Conservation (phyloP, 2,797 vertebrate genomes). For the Chanos chanos region DNA sequence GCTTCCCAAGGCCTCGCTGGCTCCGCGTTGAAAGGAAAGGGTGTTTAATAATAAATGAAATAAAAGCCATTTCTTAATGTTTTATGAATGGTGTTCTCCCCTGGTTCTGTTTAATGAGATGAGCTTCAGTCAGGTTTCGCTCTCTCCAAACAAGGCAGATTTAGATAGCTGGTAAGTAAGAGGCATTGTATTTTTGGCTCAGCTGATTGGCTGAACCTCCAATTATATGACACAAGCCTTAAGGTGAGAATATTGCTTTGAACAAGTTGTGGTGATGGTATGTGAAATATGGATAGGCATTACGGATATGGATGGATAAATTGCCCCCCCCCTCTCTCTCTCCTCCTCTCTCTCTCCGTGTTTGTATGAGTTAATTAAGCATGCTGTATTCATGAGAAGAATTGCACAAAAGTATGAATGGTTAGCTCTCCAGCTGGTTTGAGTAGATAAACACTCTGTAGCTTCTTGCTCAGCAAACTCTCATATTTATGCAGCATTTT, state of each 20-base stretch:
- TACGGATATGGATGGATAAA: no score
- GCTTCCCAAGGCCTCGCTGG: slow-evolving; percentile 14
- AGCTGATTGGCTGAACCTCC: not conserved
- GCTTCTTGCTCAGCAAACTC: slow-evolving; percentile 14
- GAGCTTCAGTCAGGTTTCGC: not conserved
- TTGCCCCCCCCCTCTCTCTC: not conserved
- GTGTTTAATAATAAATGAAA: slow-evolving; percentile 61
- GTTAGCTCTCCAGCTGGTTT: slow-evolving; percentile 28
- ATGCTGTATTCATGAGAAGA: slow-evolving; percentile 18
- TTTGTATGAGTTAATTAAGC: slow-evolving; percentile 17
- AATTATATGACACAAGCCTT: not conserved
- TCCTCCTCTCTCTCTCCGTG: not conserved
- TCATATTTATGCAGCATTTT: not conserved
- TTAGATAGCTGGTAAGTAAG: slow-evolving; percentile 1
- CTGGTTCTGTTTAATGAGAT: slow-evolving; percentile 26
- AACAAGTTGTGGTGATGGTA: not conserved
- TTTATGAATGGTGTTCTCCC: slow-evolving; percentile 57
- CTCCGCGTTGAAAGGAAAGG: slow-evolving; percentile 41
- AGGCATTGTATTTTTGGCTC: not conserved
- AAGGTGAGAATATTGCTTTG: not conserved
- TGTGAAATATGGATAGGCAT: slow-evolving; percentile 15
- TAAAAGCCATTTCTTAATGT: slow-evolving; percentile 60
- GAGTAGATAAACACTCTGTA: slow-evolving; percentile 29
- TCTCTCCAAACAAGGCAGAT: slow-evolving; percentile 6
- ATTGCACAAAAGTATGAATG: slow-evolving; percentile 19